phyloP scores from a whole-genome alignment of 2,113 vertebrate species.

The Stegostoma tigrinum region DNA sequence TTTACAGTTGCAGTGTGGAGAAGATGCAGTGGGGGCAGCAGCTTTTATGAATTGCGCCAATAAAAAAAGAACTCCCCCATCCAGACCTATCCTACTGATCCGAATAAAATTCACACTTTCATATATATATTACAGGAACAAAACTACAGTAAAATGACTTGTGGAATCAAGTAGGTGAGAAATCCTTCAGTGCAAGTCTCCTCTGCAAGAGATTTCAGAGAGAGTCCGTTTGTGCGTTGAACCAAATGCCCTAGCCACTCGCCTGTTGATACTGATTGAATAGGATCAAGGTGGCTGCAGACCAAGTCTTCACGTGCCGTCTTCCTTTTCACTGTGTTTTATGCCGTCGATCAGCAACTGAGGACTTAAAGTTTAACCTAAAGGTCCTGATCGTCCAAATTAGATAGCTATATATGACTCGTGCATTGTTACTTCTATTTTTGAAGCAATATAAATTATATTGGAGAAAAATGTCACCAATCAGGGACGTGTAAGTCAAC shows the following conservation, averaged over 20 bases:
- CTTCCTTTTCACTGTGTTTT: conserved; percentile 20
- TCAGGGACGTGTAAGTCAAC: background rate
- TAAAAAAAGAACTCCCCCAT: conserved; percentile 37
- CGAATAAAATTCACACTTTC: conserved; percentile 38
- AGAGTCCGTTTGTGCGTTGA: conserved; percentile 36
- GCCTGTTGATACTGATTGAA: background rate
- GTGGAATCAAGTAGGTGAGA: conserved; percentile 38
- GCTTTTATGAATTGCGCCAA: conserved; percentile 34
- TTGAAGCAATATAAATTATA: background rate
- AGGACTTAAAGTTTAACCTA: background rate
- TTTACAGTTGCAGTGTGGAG: conserved; percentile 34
- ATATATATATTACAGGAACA: conserved; percentile 37
- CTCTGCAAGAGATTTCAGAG: conserved; percentile 37
- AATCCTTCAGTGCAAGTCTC: conserved; percentile 38
- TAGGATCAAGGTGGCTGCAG: background rate
- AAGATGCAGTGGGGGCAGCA: conserved; percentile 37
- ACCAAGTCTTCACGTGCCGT: conserved; percentile 12
- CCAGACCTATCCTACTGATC: conserved; percentile 36
- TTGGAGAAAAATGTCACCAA: conserved; percentile 18
- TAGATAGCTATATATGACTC: background rate
- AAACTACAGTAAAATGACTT: conserved; percentile 38
- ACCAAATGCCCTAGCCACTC: conserved; percentile 29
- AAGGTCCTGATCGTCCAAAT: background rate
- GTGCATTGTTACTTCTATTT: background rate
- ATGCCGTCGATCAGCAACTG: conserved; percentile 13